A percentile compares a stretch with the other conserved stretches of the same genome.
These are phyloP conservation scores for Cylindroiulus punctatus DNA, from an alignment of 2,888 invertebrate species.

Conservation along the genomic window DNA sequence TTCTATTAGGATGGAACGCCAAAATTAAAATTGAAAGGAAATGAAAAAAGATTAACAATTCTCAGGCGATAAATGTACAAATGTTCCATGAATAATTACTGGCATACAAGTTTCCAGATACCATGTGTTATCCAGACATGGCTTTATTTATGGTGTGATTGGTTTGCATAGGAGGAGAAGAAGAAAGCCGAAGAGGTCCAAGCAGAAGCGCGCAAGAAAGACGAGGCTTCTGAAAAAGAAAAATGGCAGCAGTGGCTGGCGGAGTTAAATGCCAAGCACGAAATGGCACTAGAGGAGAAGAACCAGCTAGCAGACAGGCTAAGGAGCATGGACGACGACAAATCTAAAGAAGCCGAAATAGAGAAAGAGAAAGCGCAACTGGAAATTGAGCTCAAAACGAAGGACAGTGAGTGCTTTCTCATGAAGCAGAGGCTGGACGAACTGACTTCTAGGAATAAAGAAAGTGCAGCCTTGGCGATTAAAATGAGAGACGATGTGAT, in stretches of 20 bases:
- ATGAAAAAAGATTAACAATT: no score
- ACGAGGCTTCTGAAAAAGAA: background rate
- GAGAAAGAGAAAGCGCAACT: background rate
- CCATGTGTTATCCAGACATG: no score
- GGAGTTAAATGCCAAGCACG: background rate
- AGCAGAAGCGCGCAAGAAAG: background rate
- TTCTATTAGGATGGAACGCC: no score
- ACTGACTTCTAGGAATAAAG: background rate
- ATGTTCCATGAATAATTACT: no score
- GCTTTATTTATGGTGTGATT: background rate
- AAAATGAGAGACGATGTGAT: constrained; percentile 10
- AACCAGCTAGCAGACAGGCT: background rate
- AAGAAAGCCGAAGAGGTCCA: background rate
- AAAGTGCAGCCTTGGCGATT: background rate
- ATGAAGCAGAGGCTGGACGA: background rate
- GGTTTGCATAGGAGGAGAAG: background rate
- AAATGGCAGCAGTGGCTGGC: constrained; percentile 10
- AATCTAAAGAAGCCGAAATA: constrained; percentile 4
- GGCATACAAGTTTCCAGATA: no score
- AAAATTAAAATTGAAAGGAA: no score
- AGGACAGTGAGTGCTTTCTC: background rate
- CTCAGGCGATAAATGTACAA: no score
- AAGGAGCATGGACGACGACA: background rate
- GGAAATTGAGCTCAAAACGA: background rate
- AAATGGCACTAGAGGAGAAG: background rate